Evolutionary conservation across 2,113 vertebrate genomes (phyloP), one percentile per base, ranked within the genome.

Genomic region (Tetraodon nigroviridis): DNA sequence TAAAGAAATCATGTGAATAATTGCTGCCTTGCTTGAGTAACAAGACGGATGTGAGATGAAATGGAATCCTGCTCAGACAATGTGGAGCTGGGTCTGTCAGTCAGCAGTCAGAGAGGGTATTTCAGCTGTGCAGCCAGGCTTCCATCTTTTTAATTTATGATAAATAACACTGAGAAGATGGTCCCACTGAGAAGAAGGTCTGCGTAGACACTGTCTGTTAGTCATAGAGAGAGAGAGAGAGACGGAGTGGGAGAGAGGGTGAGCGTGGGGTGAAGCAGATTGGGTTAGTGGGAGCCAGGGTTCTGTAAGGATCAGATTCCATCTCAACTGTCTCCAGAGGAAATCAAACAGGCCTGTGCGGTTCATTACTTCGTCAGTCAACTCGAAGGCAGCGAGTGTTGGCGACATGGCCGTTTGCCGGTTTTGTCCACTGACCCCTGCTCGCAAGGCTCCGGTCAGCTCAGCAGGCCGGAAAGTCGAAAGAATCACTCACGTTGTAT

Each of bases 81-180:
- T 45, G 67, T 79, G 82, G 80, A 84, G 74, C 64, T 42, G 44
- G 65, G 74, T 63, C 74, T 16, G 51, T n/a, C 46, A 48, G 46
- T 48, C 71, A 76, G 58, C 77, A 74, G 73, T 52, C 74, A 69
- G 72, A 73, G 58, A 83, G 76, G 77, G 78, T 75, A 80, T 87
- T 86, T 86, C 67, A 87, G 67, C 79, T 59, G 71, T 74, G 73
- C 88, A 81, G 73, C 79, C 41, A 72, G 84, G 44, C 15, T 46
- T 46, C n/a, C n/a, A 17, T 46, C 78, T 76, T 88, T 89, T 88
- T 84, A 81, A 89, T 89, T 88, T 86, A 76, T 73, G 58, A 85
- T 86, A 84, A 87, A 87, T 88, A 84, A 87, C 60, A 62, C 79
- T 67, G 84, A 78, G 82, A 80, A 64, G 78, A 83, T 85, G 80